Conservation (phyloP, 2,888 invertebrate species). For the Pristionchus entomophagus region DNA sequence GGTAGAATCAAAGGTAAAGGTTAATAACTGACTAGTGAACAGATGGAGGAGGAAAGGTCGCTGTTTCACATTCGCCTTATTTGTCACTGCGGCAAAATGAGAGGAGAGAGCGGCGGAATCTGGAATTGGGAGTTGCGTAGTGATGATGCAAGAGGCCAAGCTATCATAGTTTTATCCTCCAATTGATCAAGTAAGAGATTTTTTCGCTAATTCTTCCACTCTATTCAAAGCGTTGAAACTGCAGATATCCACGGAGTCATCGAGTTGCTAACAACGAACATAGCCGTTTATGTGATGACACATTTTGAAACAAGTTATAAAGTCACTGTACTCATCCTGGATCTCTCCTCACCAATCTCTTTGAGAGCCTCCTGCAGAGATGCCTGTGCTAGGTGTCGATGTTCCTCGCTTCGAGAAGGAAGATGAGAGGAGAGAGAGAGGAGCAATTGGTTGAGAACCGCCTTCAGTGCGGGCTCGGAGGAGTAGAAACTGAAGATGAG, state of each 20-base stretch:
- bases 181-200: background rate
- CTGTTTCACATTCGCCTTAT: constrained; percentile 63
- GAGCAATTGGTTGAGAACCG: constrained; percentile 59
- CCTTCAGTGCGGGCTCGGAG: constrained; percentile 60
- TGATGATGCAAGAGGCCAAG: background rate
- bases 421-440: constrained; percentile 60
- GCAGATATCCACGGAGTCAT: too few relatives aligned
- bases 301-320: too few relatives aligned
- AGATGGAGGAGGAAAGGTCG: constrained; percentile 55
- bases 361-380: constrained; percentile 57
- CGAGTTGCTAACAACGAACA: too few relatives aligned
- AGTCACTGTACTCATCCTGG: too few relatives aligned
- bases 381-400: constrained; percentile 56
- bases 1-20: too few relatives aligned
- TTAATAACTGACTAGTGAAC: constrained; percentile 49
- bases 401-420: constrained; percentile 64
- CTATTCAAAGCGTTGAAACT: background rate
- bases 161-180: background rate
- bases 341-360: constrained; percentile 55
- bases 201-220: too few relatives aligned
- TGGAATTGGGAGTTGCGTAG: constrained; percentile 27
- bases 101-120: constrained; percentile 58
- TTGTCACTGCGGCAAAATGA: constrained; percentile 59
- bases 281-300: too few relatives aligned
- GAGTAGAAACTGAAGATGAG: constrained; percentile 60